Base-by-base conservation (phyloP, 2,888 invertebrate genomes). In the Marronus borbonicus region DNA sequence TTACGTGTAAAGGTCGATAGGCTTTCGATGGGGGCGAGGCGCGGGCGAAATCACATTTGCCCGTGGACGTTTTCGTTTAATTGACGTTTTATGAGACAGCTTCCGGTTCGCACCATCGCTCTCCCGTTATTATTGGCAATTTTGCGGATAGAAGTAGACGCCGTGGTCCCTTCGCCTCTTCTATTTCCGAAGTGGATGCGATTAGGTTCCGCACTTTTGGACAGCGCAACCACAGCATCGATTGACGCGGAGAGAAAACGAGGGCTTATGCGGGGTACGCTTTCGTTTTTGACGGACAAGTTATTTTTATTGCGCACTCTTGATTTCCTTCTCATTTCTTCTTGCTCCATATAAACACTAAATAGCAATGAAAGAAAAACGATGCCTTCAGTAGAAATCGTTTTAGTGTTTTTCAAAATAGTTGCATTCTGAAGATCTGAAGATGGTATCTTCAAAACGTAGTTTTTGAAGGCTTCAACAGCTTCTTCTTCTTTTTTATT, bases 31-130 rank as follows among this genome's bases (percentile, higher is more conserved):
- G 3, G 17, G 66, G 39, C 66, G 44, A 20, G 20, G 44, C 20
- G 49, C 10, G 24, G 24, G 17, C 70, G 70, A 70, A 70, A 70
- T 70, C 70, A 58, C 31, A 58, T 70, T 70, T 58, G 36, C 66
- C 81, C 80, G 70, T 76, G 81, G 81, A 81, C 81, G 81, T 82
- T 82, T 81, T 81, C 81, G 77, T 79, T 80, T 80, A 80, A 80
- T 79, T 78, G 79, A 76, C 72, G 79, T 70, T 70, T 70, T 69
- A 72, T 72, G 64, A 70, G 76, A 64, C 64, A 52, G 79, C 76
- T 72, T 79, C 79, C 79, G 76, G 72, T 76, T 49, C 60, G 78
- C 68, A 70, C 55, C 66, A 44, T 28, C 76, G 65, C 50, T 55
- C 78, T 39, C 44, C 44, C 55, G 70, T 70, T 70, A 60, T 65